Conservation (phyloP, 2,113 vertebrate species). For the Scomber scombrus region DNA sequence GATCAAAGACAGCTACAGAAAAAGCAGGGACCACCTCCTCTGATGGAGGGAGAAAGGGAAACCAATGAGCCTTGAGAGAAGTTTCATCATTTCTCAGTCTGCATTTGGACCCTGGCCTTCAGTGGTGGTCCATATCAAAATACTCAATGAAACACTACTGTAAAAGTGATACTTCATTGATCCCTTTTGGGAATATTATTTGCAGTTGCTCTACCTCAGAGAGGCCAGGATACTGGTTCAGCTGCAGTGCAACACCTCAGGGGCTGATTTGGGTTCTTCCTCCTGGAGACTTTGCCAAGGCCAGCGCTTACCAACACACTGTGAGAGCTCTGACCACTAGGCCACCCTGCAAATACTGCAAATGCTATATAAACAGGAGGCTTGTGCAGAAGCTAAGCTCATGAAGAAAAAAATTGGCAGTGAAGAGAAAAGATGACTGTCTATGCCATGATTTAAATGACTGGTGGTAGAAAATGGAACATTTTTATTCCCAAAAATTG, state of each 20-base stretch:
- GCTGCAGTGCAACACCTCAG: constrained; percentile 41
- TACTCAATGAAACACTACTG: constrained; percentile 53
- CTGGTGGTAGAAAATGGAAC: constrained; percentile 19
- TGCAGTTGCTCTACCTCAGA: constrained; percentile 25
- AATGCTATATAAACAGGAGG: constrained; percentile 8
- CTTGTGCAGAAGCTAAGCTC: constrained; percentile 22
- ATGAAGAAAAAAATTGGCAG: constrained; percentile 3
- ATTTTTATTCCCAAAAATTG: constrained; percentile 45
- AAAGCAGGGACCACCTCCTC: constrained; percentile 72
- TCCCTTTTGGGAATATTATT: constrained; percentile 57
- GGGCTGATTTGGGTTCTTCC: constrained; percentile 3
- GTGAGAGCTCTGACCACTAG: constrained; percentile 4
- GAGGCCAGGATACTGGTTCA: constrained; percentile 46
- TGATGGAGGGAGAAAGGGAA: constrained; percentile 68
- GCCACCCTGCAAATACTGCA: constrained; percentile 35
- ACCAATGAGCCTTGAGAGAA: constrained; percentile 65
- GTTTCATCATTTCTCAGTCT: constrained; percentile 57
- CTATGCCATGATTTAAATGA: constrained; percentile 37
- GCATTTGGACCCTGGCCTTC: constrained; percentile 41
- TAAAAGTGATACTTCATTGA: constrained; percentile 67
- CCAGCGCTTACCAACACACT: neutral
- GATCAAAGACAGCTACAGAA: constrained; percentile 77
- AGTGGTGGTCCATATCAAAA: constrained; percentile 58
- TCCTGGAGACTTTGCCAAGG: constrained; percentile 24
- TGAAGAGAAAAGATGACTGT: constrained; percentile 28